phyloP scores from a whole-genome alignment of 2,797 vertebrate species.

The Alcedo atthis region DNA sequence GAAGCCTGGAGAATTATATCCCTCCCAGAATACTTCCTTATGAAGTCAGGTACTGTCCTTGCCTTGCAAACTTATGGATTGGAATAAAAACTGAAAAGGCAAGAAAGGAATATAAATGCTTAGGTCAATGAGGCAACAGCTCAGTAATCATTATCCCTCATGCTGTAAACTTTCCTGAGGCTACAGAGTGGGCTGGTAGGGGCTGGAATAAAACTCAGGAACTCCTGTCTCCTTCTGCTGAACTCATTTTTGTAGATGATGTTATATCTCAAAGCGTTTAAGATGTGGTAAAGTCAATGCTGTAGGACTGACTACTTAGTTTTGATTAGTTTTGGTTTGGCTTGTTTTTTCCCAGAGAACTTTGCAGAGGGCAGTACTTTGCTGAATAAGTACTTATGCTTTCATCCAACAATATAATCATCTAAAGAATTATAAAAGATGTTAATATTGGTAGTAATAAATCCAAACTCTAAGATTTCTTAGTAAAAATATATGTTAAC shows the following conservation, averaged over 20 bases:
- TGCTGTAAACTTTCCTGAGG: not conserved
- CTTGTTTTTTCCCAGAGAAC: not conserved
- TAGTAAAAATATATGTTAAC: not conserved
- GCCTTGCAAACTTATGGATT: not conserved
- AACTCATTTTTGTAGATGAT: not conserved
- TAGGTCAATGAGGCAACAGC: not conserved
- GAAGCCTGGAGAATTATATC: slow-evolving; percentile 9
- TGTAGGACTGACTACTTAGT: not conserved
- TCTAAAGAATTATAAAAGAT: not conserved
- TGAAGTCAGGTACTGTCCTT: slow-evolving; percentile 21
- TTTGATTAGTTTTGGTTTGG: too few relatives aligned
- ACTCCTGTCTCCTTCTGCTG: not conserved
- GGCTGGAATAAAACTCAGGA: not conserved
- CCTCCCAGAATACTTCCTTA: not conserved
- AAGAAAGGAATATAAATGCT: not conserved
- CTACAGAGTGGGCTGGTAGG: not conserved
- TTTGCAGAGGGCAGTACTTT: not conserved
- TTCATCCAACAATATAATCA: not conserved
- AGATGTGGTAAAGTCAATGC: not conserved
- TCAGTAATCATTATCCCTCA: not conserved
- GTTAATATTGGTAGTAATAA: not conserved
- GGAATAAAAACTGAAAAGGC: slow-evolving; percentile 5
- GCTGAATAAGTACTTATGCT: not conserved
- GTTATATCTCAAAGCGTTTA: not conserved
- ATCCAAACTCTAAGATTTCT: not conserved